Evolutionary conservation across 2,888 invertebrate species (phyloP).

Genomic region (Theodoxus fluviatilis): DNA sequence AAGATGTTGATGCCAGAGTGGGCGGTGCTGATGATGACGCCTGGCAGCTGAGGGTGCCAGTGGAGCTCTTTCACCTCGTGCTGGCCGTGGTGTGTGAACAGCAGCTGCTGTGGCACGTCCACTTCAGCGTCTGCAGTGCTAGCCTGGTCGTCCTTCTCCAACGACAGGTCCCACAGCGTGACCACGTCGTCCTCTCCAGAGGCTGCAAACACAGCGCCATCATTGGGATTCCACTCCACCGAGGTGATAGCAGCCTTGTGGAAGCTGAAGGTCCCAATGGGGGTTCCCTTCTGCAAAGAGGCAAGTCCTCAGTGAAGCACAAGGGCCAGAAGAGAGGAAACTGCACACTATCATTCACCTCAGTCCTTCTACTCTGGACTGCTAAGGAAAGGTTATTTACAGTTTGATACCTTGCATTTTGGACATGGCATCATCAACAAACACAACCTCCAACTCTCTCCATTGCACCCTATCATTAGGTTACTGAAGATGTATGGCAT

Average conservation of each 20-base stretch:
- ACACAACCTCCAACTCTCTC: too few species aligned
- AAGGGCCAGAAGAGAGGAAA: too few species aligned
- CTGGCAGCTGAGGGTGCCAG: constrained; percentile 96
- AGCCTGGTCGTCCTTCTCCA: constrained; percentile 55
- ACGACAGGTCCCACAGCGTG: constrained; percentile 89
- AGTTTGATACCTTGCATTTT: too few species aligned
- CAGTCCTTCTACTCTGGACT: too few species aligned
- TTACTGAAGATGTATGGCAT: too few species aligned
- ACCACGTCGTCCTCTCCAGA: constrained; percentile 94
- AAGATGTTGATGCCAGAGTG: constrained; percentile 96
- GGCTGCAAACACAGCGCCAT: constrained; percentile 91
- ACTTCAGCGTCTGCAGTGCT: constrained; percentile 43
- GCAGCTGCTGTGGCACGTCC: constrained; percentile 83
- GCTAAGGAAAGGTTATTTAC: too few species aligned
- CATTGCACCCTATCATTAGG: too few species aligned
- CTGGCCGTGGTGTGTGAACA: constrained; percentile 98
- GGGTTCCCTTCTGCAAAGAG: constrained; percentile 69
- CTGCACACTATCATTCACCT: too few species aligned
- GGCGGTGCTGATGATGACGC: constrained; percentile 91
- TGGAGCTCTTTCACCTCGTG: constrained; percentile 97
- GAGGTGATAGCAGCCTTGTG: constrained; percentile 93
- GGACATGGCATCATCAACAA: too few species aligned
- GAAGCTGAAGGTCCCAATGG: constrained; percentile 93
- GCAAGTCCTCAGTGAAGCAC: neutral
- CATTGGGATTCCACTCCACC: constrained; percentile 95